Evolutionary conservation across 2,888 invertebrate species (phyloP).

Genomic region (Dryococelus australis): DNA sequence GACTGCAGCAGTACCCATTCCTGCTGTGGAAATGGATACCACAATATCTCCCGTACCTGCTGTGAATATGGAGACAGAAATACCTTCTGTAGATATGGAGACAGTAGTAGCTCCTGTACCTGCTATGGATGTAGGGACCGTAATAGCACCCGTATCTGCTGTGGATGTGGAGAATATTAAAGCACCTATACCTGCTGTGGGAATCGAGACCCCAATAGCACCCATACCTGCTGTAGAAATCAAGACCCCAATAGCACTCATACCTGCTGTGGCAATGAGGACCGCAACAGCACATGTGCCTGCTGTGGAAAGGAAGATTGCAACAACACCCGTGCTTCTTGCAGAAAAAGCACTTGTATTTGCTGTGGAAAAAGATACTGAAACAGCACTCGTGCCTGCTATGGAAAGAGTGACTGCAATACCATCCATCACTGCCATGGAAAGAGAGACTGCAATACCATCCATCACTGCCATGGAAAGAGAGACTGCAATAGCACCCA

Average conservation of each 20-base stretch:
- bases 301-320: not conserved
- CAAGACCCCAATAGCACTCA: not conserved
- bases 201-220: not conserved
- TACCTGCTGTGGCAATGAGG: not conserved
- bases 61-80: not conserved
- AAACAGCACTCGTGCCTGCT: not conserved
- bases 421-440: too few species aligned
- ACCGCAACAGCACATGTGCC: not conserved
- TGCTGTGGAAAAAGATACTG: too few species aligned
- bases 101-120: not conserved
- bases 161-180: not conserved
- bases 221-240: not conserved
- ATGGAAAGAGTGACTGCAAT: not conserved
- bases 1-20: not conserved
- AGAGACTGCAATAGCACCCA: not conserved
- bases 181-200: not conserved
- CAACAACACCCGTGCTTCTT: not conserved
- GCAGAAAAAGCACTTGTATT: too few species aligned
- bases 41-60: not conserved
- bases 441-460: too few species aligned
- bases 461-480: not conserved
- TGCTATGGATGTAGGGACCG: not conserved
- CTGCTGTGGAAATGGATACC: not conserved
- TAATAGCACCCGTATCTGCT: not conserved
- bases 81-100: not conserved